Evolutionary conservation across 2,113 vertebrate species (phyloP).

Genomic region (Phainopepla nitens): DNA sequence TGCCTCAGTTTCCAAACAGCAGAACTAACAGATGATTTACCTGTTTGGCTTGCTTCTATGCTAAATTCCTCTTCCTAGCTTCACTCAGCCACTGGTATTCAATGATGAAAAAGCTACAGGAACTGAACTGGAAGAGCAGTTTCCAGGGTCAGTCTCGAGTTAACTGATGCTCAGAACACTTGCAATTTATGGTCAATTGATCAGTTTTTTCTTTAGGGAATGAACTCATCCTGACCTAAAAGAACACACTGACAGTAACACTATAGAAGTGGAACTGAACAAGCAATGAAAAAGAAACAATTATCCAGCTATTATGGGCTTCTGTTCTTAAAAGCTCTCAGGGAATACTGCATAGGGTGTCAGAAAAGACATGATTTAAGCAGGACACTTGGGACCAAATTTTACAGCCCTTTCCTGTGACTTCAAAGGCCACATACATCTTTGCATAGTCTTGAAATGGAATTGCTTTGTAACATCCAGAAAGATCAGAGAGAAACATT

Average conservation of each 20-base stretch:
- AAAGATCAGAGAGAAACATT: not conserved
- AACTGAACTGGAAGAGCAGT: slow-evolving; percentile 6
- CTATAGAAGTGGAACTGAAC: not conserved
- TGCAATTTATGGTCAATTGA: not conserved
- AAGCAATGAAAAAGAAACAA: not conserved
- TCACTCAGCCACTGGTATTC: not conserved
- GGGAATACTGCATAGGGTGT: not conserved
- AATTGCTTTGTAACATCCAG: not conserved
- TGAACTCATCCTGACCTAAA: not conserved
- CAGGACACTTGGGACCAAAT: not conserved
- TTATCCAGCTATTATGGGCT: not conserved
- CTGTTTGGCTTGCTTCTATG: slow-evolving; percentile 33
- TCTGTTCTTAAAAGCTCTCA: not conserved
- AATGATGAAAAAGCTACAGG: not conserved
- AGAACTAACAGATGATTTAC: slow-evolving; percentile 53
- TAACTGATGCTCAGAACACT: not conserved
- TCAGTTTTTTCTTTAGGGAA: not conserved
- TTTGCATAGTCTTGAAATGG: not conserved
- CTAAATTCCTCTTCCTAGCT: slow-evolving; percentile 3
- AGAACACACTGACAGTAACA: not conserved
- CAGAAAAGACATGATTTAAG: not conserved
- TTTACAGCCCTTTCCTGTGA: not conserved
- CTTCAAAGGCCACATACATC: not conserved
- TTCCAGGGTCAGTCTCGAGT: not conserved
- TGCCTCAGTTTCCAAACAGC: slow-evolving; percentile 61